Evolutionary conservation across 2,113 vertebrate genomes (phyloP).

Genomic region (Leucopsar rothschildi): DNA sequence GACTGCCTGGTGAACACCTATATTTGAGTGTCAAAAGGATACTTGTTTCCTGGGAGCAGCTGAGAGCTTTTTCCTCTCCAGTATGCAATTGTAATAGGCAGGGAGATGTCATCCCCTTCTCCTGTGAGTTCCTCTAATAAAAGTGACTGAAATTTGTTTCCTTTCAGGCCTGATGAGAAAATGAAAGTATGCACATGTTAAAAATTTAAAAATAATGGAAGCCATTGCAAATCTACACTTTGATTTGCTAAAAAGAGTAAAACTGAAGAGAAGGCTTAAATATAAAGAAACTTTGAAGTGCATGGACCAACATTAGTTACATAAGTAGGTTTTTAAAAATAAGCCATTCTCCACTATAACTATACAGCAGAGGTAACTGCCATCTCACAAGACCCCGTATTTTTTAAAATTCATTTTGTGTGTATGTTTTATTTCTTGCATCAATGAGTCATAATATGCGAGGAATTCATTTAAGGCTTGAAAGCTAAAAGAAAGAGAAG

Average conservation of each 20-base stretch:
- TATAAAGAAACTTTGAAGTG: not conserved
- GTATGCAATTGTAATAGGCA: not conserved
- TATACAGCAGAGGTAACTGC: not conserved
- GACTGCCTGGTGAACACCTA: not conserved
- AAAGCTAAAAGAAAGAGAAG: constrained; percentile 42
- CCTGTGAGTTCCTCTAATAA: not conserved
- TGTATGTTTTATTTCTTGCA: constrained; percentile 48
- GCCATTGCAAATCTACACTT: not conserved
- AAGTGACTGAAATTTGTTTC: not conserved
- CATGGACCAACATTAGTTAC: not conserved
- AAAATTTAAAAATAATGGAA: not conserved
- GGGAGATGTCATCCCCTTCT: not conserved
- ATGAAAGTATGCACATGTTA: not conserved
- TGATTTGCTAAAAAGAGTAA: not conserved
- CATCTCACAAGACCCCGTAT: constrained; percentile 20
- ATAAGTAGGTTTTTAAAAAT: not conserved
- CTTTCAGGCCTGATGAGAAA: not conserved
- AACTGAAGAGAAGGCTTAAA: not conserved
- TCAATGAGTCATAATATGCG: constrained; percentile 51
- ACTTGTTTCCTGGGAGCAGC: not conserved
- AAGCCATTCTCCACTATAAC: not conserved
- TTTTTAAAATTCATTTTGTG: not conserved
- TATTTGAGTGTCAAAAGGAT: not conserved
- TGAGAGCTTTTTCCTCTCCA: not conserved
- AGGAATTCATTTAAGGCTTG: constrained; percentile 63